These are phyloP conservation scores for Syngnathoides biaculeatus DNA, from an alignment of 2,113 vertebrate genomes.

Conservation along the genomic window DNA sequence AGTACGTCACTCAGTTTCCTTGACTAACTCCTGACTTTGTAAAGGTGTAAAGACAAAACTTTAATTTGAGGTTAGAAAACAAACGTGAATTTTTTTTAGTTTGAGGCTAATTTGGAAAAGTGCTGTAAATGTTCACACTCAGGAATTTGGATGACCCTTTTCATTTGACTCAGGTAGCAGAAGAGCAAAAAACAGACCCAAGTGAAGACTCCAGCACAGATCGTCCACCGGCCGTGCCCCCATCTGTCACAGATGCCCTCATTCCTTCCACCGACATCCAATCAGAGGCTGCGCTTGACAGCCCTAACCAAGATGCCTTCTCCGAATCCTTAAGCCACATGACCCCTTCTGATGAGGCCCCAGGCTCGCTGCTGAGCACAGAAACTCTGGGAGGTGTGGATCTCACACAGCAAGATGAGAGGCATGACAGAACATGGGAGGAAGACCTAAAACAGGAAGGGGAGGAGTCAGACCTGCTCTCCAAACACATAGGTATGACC, in stretches of 20 bases:
- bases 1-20: not conserved
- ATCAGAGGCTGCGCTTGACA: conserved; percentile 25
- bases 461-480: conserved; percentile 40
- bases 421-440: conserved; percentile 11
- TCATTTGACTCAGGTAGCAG: conserved; percentile 40
- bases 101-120: not conserved
- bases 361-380: conserved; percentile 29
- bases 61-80: not conserved
- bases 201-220: conserved; percentile 24
- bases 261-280: conserved; percentile 29
- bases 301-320: conserved; percentile 54
- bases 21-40: not conserved
- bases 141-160: conserved; percentile 9
- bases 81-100: not conserved
- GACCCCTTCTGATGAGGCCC: conserved; percentile 44
- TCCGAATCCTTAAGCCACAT: conserved; percentile 68
- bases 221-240: not conserved
- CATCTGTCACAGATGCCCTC: conserved; percentile 15
- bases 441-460: conserved; percentile 27
- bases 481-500: conserved; percentile 57
- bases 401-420: conserved; percentile 33
- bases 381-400: conserved; percentile 52
- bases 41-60: not conserved
- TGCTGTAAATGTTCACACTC: not conserved
- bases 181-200: conserved; percentile 28